These are phyloP conservation scores for Gorsachius goisagi DNA, from an alignment of 2,113 vertebrate species.

Conservation along the genomic window DNA sequence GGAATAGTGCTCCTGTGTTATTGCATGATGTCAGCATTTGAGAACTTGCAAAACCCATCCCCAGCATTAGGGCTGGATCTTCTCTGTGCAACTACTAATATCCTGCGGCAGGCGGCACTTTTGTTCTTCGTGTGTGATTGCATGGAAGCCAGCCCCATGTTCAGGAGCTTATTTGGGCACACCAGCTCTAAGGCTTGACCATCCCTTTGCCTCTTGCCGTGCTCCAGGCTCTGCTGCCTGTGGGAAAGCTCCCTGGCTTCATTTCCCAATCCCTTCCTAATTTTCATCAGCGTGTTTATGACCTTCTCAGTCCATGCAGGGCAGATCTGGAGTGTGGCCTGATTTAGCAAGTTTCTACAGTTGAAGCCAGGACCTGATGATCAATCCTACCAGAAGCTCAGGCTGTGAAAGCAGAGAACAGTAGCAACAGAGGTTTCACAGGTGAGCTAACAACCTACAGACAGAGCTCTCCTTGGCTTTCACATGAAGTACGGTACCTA, in stretches of 20 bases:
- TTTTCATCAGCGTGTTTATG: background rate
- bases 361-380: background rate
- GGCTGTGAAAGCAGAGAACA: background rate
- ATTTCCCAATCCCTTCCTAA: background rate
- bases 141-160: fast-evolving
- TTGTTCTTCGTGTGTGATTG: fast-evolving
- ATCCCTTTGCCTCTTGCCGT: background rate
- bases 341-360: background rate
- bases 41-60: background rate
- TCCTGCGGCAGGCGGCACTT: background rate
- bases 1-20: background rate
- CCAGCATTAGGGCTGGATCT: background rate
- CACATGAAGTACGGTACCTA: background rate
- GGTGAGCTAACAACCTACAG: background rate
- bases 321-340: background rate
- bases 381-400: background rate
- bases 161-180: background rate
- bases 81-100: background rate
- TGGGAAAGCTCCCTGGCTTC: background rate
- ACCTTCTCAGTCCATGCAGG: background rate
- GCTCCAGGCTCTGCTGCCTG: background rate
- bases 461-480: background rate
- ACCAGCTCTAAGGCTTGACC: background rate
- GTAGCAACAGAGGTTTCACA: background rate
- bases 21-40: background rate